phyloP scores from a whole-genome alignment of 2,113 vertebrate species.

The Lathamus discolor region DNA sequence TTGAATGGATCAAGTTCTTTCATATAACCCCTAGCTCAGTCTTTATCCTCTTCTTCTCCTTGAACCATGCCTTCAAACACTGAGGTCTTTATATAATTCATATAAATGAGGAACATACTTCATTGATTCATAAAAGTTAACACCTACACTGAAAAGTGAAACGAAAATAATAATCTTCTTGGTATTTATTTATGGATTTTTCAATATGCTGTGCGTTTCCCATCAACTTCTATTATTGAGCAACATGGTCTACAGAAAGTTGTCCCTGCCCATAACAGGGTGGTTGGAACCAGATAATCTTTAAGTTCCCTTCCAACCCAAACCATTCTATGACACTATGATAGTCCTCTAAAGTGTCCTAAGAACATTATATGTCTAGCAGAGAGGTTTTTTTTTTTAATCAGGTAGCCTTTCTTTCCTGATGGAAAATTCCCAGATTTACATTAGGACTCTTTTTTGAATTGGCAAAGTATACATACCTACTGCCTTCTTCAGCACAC shows the following conservation, averaged over 20 bases:
- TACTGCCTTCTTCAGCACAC: not conserved
- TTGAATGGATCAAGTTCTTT: not conserved
- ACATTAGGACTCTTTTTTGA: not conserved
- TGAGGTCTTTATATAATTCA: not conserved
- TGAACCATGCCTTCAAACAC: not conserved
- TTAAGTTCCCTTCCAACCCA: not conserved
- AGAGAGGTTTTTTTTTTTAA: not conserved
- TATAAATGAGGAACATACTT: not conserved
- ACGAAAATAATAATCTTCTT: slow-evolving; percentile 1
- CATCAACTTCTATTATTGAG: not conserved
- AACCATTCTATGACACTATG: not conserved
- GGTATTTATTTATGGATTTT: not conserved
- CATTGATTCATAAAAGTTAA: not conserved
- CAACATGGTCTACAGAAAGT: not conserved
- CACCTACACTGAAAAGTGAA: not conserved
- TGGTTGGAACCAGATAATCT: not conserved
- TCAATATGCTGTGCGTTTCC: not conserved
- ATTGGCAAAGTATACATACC: not conserved
- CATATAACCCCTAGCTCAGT: not conserved
- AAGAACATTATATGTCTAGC: not conserved
- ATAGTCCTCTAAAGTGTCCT: not conserved
- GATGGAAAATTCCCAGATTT: not conserved
- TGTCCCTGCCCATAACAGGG: not conserved
- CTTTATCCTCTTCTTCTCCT: not conserved
- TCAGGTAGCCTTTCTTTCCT: not conserved